These are phyloP conservation scores for Stictocephala bisonia DNA, from an alignment of 2,888 invertebrate genomes.

Conservation along the genomic window DNA sequence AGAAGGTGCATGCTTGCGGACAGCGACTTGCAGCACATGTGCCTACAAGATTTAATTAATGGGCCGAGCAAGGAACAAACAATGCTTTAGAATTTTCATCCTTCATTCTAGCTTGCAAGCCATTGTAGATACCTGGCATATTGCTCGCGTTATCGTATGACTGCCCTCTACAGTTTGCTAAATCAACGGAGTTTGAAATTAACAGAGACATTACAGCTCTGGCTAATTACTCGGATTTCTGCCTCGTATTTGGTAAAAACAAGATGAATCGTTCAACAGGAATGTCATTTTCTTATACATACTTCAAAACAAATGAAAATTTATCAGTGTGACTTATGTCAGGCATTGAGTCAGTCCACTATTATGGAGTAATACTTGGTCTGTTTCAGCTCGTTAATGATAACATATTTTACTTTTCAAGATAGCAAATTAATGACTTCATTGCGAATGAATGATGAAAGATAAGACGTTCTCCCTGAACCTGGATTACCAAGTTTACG, in stretches of 20 bases:
- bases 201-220: constrained; percentile 16
- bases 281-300: constrained; percentile 36
- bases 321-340: constrained; percentile 42
- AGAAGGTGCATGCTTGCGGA: constrained; percentile 22
- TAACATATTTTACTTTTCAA: constrained; percentile 32
- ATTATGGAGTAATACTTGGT: constrained; percentile 37
- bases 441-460: constrained; percentile 41
- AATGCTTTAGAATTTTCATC: constrained; percentile 28
- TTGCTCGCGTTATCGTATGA: constrained; percentile 58
- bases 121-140: constrained; percentile 43
- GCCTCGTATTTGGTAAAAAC: constrained; percentile 39
- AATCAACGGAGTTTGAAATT: constrained; percentile 26
- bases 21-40: constrained; percentile 39
- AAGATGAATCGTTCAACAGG: constrained; percentile 43
- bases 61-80: constrained; percentile 23
- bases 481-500: constrained; percentile 42
- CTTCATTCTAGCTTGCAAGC: constrained; percentile 40
- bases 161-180: constrained; percentile 57
- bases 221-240: constrained; percentile 37
- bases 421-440: constrained; percentile 35
- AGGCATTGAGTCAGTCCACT: constrained; percentile 30
- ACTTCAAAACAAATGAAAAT: constrained; percentile 43
- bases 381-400: constrained; percentile 37
- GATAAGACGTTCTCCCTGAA: constrained; percentile 33
- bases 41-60: constrained; percentile 39